Percentiles rank a stretch among this genome's conserved stretches.
These are phyloP conservation scores for Doryteuthis pealeii DNA, from an alignment of 1,140 invertebrate species.

Conservation along the genomic window DNA sequence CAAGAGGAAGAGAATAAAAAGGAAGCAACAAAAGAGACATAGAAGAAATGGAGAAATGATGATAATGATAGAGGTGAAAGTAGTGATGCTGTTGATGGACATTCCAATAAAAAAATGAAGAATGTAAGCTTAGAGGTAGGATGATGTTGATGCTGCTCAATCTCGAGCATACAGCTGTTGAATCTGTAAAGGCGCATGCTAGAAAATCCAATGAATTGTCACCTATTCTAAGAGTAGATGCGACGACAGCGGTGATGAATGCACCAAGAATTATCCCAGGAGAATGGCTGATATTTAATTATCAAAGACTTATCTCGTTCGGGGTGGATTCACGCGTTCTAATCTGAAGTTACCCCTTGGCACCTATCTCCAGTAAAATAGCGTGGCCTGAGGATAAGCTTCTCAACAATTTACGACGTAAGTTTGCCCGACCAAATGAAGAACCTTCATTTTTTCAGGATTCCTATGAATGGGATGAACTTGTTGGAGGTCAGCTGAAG, in stretches of 20 bases:
- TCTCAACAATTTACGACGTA: constrained; percentile 22
- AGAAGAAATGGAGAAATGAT: no score
- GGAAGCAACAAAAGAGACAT: background rate
- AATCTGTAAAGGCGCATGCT: no score
- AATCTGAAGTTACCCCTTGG: constrained; percentile 31
- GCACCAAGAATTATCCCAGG: background rate
- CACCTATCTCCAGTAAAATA: no score
- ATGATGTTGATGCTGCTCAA: no score
- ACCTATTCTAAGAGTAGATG: no score
- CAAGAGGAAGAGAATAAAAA: no score
- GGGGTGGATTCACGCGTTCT: constrained; percentile 12
- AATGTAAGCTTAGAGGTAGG: background rate
- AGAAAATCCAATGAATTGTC: no score
- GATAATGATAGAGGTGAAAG: constrained; percentile 20
- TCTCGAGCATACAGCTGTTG: no score
- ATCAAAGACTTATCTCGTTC: constrained; percentile 8
- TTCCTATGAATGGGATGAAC: constrained; percentile 55
- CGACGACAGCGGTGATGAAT: background rate
- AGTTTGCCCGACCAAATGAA: constrained; percentile 37
- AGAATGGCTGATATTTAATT: constrained; percentile 10
- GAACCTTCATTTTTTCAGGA: constrained; percentile 34
- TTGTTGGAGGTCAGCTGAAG: constrained; percentile 43
- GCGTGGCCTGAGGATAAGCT: constrained; percentile 43
- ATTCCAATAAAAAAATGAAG: background rate
- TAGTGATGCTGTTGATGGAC: constrained; percentile 11